A percentile compares a stretch with the other conserved stretches of the same genome.
phyloP scores from a whole-genome alignment of 1,140 invertebrate genomes.

The Drosophila insularis region DNA sequence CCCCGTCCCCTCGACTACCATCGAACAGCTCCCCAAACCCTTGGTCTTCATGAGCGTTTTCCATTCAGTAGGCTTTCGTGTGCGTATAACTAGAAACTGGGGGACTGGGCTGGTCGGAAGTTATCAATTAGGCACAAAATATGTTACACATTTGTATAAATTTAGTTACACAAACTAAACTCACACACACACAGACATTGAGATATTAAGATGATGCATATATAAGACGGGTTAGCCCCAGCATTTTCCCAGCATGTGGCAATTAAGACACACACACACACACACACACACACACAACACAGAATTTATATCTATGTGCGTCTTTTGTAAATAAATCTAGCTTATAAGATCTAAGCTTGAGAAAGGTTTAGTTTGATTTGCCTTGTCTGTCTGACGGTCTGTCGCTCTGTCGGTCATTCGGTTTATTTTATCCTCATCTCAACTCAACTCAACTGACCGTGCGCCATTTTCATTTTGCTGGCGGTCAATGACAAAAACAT shows the following conservation, averaged over 20 bases:
- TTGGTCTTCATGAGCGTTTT: conserved; percentile 2
- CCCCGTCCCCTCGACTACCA: background rate
- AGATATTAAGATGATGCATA: conserved; percentile 32
- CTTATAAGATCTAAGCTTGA: conserved; percentile 70
- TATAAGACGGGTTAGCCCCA: conserved; percentile 23
- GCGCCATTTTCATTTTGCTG: conserved; percentile 71
- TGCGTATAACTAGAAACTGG: conserved; percentile 23
- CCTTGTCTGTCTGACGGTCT: conserved; percentile 35
- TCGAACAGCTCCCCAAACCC: background rate
- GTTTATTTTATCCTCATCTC: conserved; percentile 19
- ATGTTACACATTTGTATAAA: conserved; percentile 80
- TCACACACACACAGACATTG: conserved; percentile 13
- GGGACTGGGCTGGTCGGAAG: conserved; percentile 63
- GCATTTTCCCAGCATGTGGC: conserved; percentile 68
- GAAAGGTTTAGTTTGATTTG: conserved; percentile 76
- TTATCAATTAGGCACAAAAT: conserved; percentile 78
- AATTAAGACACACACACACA: conserved; percentile 57
- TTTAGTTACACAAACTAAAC: conserved; percentile 64
- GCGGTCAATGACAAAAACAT: conserved; percentile 78
- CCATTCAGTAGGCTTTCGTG: conserved; percentile 15
- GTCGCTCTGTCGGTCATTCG: conserved; percentile 15
- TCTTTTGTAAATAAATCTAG: conserved; percentile 78
- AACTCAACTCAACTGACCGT: conserved; percentile 65
- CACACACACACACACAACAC: background rate
- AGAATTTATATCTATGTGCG: conserved; percentile 12